phyloP scores from a whole-genome alignment of 2,888 invertebrate species.

The Linnaemya vulpina region DNA sequence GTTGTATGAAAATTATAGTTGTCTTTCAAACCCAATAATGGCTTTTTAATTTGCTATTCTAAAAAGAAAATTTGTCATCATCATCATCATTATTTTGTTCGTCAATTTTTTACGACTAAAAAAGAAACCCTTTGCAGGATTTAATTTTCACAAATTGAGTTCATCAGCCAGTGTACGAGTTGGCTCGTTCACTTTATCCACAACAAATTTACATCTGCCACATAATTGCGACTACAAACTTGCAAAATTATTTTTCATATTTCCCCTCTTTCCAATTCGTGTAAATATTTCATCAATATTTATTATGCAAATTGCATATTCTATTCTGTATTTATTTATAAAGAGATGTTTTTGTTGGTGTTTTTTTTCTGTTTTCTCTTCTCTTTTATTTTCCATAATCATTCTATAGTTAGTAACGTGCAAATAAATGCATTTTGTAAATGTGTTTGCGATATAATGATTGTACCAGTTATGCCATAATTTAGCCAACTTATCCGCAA shows the following conservation, averaged over 20 bases:
- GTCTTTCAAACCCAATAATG: constrained; percentile 27
- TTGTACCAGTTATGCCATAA: constrained; percentile 68
- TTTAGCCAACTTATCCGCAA: constrained; percentile 56
- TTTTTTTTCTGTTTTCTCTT: neutral
- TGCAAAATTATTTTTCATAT: constrained; percentile 30
- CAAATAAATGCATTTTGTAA: constrained; percentile 52
- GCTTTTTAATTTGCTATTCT: constrained; percentile 34
- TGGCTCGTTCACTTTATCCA: neutral
- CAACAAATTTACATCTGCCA: constrained; percentile 29
- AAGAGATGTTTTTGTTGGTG: neutral
- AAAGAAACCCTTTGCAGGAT: constrained; percentile 14
- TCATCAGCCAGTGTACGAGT: neutral
- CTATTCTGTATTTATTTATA: constrained; percentile 66
- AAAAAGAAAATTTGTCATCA: constrained; percentile 1
- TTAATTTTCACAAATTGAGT: constrained; percentile 1
- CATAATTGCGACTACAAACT: constrained; percentile 49
- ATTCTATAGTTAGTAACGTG: constrained; percentile 47
- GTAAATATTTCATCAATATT: constrained; percentile 71
- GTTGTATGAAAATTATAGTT: constrained; percentile 8
- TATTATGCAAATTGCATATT: constrained; percentile 74
- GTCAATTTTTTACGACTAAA: constrained; percentile 35
- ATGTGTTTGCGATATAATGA: constrained; percentile 56
- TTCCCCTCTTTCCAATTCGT: neutral
- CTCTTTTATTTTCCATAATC: constrained; percentile 17
- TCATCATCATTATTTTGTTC: constrained; percentile 27